A percentile compares a stretch with the other conserved stretches of the same genome.
These are phyloP conservation scores for Bolinopsis microptera DNA, from an alignment of 37 sponge, comb jelly and placozoan genomes.

Conservation along the genomic window DNA sequence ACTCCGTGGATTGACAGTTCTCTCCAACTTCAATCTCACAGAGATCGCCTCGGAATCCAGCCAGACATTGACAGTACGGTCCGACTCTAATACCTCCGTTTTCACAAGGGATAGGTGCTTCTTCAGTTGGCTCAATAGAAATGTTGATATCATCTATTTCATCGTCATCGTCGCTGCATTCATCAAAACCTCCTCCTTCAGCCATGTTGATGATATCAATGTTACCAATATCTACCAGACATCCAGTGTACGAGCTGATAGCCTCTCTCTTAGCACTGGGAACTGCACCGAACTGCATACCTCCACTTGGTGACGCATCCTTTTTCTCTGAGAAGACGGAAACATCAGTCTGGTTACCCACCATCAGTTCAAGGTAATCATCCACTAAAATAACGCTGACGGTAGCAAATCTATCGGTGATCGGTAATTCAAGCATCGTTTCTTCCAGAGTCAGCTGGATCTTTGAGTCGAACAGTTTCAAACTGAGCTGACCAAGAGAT, in stretches of 20 bases:
- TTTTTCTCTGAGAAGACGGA: background rate
- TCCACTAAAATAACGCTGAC: background rate
- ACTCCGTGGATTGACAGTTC: background rate
- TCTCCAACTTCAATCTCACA: conserved; percentile 27
- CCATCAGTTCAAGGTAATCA: conserved; percentile 22
- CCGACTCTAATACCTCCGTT: conserved; percentile 40
- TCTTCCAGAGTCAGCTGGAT: background rate
- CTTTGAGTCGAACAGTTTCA: background rate
- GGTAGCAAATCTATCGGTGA: background rate
- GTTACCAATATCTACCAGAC: background rate
- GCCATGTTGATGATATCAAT: background rate
- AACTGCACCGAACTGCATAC: background rate
- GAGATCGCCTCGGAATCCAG: background rate
- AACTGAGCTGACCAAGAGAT: background rate
- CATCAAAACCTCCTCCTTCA: conserved; percentile 18
- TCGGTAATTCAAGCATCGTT: background rate
- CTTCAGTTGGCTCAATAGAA: background rate
- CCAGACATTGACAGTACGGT: conserved; percentile 40
- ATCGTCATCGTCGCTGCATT: background rate
- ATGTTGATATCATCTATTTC: background rate
- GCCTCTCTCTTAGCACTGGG: background rate
- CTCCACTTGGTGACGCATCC: background rate
- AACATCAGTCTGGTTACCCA: conserved; percentile 16
- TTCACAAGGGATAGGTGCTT: background rate
- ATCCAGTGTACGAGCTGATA: background rate